Base-by-base conservation (phyloP, 1,140 invertebrate species). In the Micrasema minimum region DNA sequence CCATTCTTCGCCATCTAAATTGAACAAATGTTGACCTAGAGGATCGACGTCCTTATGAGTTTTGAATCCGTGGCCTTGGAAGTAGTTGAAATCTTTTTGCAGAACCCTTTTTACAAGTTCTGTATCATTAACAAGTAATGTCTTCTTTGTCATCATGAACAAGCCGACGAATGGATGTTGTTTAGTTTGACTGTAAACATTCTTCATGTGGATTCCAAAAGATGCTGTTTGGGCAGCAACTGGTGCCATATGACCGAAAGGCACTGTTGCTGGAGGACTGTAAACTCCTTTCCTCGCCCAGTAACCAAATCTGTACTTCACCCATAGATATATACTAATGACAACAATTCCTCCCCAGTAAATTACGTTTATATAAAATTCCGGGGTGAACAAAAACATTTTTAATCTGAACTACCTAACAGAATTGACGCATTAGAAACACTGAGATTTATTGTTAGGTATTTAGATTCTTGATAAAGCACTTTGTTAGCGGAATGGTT, bases 51-150 rank as follows among this genome's bases (percentile, higher is more conserved):
- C 78, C 68, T 85, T 82, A 57, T 86, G 81, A 38, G 79, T 80
- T 37, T 81, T 79, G 1, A 81, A 16, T 18, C 79, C 79, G 35
- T 72, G 71, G 22, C 66, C 66, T 4, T 43, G n/a, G 45, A 72
- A 89, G 77, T 85, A 78, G 53, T 82, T 79, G 71, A 87, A 88
- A 77, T 90, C 87, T 77, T 86, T 88, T 11, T 88, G 82, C 41
- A 89, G 77, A 5, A 90, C 82, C 38, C 81, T 79, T 51, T 88
- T 86, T 2, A 59, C 31, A 4, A 71, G 16, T 10, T 65, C 62
- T n/a, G 46, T 11, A 59, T 71, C 87, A 9, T 85, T 79, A 0
- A 87, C 50, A 1, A 88, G 71, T 5, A 88, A 67, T 6, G 80
- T 76, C 0, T 88, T 87, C 1, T 83, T 80, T 2, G 79, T 77